These are phyloP conservation scores for Scolopax rusticola DNA, from an alignment of 2,797 vertebrate species.

Conservation along the genomic window DNA sequence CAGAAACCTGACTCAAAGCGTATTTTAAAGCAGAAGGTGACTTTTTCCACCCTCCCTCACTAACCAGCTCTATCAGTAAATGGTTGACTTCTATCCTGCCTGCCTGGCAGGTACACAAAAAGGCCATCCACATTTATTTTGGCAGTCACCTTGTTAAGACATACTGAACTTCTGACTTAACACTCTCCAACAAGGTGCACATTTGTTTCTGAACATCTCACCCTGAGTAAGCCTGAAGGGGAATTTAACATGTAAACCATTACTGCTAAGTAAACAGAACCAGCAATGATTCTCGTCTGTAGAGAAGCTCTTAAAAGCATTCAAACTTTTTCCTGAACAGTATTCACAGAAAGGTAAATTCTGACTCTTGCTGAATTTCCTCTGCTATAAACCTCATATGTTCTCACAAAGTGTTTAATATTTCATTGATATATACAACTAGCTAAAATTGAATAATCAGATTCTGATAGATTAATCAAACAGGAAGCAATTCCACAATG, in stretches of 20 bases:
- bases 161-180: constrained; percentile 37
- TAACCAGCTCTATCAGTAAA: not conserved
- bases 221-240: not conserved
- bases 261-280: not conserved
- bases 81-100: not conserved
- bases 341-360: not conserved
- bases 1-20: constrained; percentile 36
- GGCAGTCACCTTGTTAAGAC: not conserved
- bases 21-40: constrained; percentile 67
- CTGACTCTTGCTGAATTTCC: not conserved
- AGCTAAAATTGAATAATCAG: not conserved
- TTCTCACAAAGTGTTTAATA: not conserved
- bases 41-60: not conserved
- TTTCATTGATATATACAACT: not conserved
- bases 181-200: constrained; percentile 15
- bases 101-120: constrained; percentile 20
- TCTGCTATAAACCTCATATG: not conserved
- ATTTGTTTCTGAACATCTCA: constrained; percentile 12
- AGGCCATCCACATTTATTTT: constrained; percentile 44
- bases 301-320: not conserved
- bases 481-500: not conserved
- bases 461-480: constrained; percentile 15
- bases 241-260: not conserved
- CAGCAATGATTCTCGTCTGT: not conserved
- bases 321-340: not conserved